phyloP scores from a whole-genome alignment of 2,888 invertebrate species.

The Malacosoma neustria region DNA sequence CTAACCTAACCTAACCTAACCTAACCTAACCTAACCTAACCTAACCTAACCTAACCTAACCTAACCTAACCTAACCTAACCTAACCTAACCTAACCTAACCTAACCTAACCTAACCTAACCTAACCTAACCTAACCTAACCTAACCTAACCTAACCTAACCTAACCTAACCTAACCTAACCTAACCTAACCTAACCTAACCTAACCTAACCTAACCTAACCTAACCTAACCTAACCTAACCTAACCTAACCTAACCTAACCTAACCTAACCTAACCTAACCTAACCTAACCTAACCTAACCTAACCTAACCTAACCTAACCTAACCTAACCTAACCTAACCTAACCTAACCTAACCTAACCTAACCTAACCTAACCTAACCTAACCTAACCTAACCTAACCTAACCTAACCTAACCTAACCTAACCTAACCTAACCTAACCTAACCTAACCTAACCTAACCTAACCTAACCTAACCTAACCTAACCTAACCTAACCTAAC shows the following conservation, averaged over 20 bases:
- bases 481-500: slow-evolving; percentile 5
- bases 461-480: slow-evolving; percentile 5
- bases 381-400: neutral
- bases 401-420: slow-evolving; percentile 1
- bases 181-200: neutral
- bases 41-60: too few species aligned
- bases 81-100: slow-evolving; percentile 1
- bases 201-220: neutral
- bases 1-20: too few species aligned
- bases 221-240: neutral
- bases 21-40: too few species aligned
- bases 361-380: neutral
- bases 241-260: neutral
- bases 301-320: too few species aligned
- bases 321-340: too few species aligned
- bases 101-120: neutral
- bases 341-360: neutral
- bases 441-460: slow-evolving; percentile 5
- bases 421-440: slow-evolving; percentile 4
- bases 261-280: too few species aligned
- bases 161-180: neutral
- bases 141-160: slow-evolving; percentile 1
- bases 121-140: neutral
- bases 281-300: too few species aligned
- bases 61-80: too few species aligned